A percentile compares a stretch with the other conserved stretches of the same genome.
phyloP scores from a whole-genome alignment of 2,888 invertebrate genomes.

The Criorhina ranunculi region DNA sequence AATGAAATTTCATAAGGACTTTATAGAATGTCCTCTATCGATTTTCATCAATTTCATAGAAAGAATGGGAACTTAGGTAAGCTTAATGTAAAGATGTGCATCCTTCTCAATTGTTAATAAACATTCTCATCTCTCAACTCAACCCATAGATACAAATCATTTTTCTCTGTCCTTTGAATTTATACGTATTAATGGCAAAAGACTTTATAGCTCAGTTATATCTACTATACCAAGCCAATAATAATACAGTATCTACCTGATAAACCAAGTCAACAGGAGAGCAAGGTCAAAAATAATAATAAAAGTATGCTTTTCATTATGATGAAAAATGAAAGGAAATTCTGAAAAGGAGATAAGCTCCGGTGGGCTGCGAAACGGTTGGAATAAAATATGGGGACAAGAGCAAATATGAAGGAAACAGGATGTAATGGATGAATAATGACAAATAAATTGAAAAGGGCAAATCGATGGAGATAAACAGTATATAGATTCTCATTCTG shows the following conservation, averaged over 20 bases:
- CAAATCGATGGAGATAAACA: slow-evolving; percentile 32
- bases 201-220: background rate
- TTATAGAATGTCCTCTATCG: slow-evolving; percentile 33
- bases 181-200: slow-evolving; percentile 1
- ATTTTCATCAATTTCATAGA: slow-evolving; percentile 60
- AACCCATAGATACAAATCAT: slow-evolving; percentile 30
- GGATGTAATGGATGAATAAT: slow-evolving; percentile 45
- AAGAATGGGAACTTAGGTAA: slow-evolving; percentile 17
- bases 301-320: slow-evolving; percentile 27
- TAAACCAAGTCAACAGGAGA: background rate
- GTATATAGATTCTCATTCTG: slow-evolving; percentile 7
- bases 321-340: slow-evolving; percentile 15
- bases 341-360: slow-evolving; percentile 4
- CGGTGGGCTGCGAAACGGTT: background rate
- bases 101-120: slow-evolving; percentile 44
- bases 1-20: slow-evolving; percentile 43
- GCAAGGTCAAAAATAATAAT: background rate
- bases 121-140: slow-evolving; percentile 44
- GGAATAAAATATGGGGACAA: background rate
- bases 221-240: background rate
- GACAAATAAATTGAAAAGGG: slow-evolving; percentile 56
- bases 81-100: background rate
- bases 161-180: slow-evolving; percentile 5
- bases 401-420: background rate
- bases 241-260: background rate